Evolutionary conservation across 2,113 vertebrate genomes (phyloP).

Genomic region (Dryoscopus gambensis): DNA sequence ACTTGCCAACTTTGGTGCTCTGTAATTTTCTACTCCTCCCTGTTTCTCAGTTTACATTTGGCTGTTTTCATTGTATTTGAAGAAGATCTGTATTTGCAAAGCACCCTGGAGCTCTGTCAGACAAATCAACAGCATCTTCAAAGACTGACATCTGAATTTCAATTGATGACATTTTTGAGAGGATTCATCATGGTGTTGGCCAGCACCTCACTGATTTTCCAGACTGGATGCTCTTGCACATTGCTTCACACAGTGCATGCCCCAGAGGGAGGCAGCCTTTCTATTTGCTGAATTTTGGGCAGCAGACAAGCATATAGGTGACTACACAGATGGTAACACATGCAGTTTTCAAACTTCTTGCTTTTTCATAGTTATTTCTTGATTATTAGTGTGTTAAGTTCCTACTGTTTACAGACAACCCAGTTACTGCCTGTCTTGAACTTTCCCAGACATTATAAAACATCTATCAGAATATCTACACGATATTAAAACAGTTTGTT

Average conservation of each 20-base stretch:
- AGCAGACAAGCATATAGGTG: background rate
- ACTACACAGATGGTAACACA: background rate
- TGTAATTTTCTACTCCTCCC: slow-evolving; percentile 4
- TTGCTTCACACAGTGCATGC: background rate
- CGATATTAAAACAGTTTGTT: background rate
- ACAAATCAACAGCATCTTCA: background rate
- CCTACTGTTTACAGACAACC: background rate
- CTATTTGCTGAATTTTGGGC: background rate
- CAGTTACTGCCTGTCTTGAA: background rate
- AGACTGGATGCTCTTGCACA: background rate
- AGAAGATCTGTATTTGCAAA: background rate
- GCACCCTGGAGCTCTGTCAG: background rate
- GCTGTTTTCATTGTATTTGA: background rate
- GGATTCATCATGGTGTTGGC: background rate
- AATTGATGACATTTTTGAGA: background rate
- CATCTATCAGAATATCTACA: background rate
- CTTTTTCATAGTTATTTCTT: background rate
- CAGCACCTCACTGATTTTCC: background rate
- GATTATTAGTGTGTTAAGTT: background rate
- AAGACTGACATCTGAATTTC: background rate
- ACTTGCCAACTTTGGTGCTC: background rate
- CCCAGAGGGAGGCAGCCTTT: background rate
- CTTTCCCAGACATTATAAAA: background rate
- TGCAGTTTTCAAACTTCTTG: background rate
- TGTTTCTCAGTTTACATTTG: background rate